Evolutionary conservation across 2,797 vertebrate species (phyloP).

Genomic region (Falco naumanni): DNA sequence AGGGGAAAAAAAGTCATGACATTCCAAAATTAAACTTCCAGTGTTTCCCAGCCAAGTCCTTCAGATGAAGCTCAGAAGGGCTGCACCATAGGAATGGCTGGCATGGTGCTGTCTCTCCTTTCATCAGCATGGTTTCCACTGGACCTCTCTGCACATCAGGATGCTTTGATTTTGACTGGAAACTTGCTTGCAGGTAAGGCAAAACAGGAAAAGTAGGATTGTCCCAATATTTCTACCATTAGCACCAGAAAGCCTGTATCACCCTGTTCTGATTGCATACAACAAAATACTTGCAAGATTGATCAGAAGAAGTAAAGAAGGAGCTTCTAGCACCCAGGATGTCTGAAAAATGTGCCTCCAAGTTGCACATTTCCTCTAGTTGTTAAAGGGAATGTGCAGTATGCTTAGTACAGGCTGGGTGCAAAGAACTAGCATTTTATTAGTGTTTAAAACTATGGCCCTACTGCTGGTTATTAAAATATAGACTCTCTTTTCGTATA

Average conservation of each 20-base stretch:
- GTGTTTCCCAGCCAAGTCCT: slow-evolving; percentile 82
- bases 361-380: neutral
- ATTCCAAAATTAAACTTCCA: slow-evolving; percentile 64
- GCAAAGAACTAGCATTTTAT: neutral
- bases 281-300: neutral
- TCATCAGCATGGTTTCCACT: slow-evolving; percentile 96
- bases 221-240: neutral
- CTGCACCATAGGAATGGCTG: slow-evolving; percentile 88
- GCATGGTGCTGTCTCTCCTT: slow-evolving; percentile 91
- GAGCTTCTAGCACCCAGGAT: neutral
- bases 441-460: neutral
- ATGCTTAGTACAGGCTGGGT: neutral
- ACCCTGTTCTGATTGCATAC: rapidly evolving
- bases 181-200: slow-evolving; percentile 91
- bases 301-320: neutral
- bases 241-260: neutral
- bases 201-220: neutral
- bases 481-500: neutral
- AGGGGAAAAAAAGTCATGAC: neutral
- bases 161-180: slow-evolving; percentile 90
- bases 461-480: neutral
- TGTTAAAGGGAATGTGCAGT: neutral
- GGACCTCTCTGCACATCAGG: slow-evolving; percentile 95
- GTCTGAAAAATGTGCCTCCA: neutral
- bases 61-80: slow-evolving; percentile 83